phyloP scores from a whole-genome alignment of 2,888 invertebrate species.

The Erynnis tages region DNA sequence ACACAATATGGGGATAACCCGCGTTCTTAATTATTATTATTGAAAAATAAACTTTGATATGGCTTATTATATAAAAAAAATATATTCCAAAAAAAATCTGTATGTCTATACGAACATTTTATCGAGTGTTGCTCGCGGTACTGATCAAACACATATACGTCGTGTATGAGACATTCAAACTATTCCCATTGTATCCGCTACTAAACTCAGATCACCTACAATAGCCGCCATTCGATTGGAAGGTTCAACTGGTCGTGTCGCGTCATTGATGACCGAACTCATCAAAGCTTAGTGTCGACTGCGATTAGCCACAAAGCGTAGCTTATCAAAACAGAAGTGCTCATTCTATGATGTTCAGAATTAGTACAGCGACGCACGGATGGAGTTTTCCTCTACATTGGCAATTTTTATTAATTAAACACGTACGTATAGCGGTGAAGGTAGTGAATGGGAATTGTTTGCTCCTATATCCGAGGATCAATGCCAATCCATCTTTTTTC shows the following conservation, averaged over 20 bases:
- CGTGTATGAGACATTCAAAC: neutral
- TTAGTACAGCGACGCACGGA: neutral
- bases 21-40: too few relatives aligned
- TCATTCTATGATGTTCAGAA: neutral
- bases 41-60: too few relatives aligned
- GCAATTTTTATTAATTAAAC: too few relatives aligned
- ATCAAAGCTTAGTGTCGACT: slow-evolving; percentile 12
- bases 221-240: neutral
- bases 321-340: neutral
- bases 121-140: neutral
- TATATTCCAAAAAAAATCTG: too few relatives aligned
- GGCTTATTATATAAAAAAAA: too few relatives aligned
- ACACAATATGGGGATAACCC: too few relatives aligned
- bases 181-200: neutral
- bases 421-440: too few relatives aligned
- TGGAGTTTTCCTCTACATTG: neutral
- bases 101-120: neutral
- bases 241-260: slow-evolving; percentile 6
- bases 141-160: neutral
- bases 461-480: too few relatives aligned
- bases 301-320: slow-evolving; percentile 4
- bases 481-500: too few relatives aligned
- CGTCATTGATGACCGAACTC: slow-evolving; percentile 3
- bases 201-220: too few relatives aligned
- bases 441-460: too few relatives aligned